Conservation (phyloP, 2,113 vertebrate genomes). For the Vireo altiloquus region DNA sequence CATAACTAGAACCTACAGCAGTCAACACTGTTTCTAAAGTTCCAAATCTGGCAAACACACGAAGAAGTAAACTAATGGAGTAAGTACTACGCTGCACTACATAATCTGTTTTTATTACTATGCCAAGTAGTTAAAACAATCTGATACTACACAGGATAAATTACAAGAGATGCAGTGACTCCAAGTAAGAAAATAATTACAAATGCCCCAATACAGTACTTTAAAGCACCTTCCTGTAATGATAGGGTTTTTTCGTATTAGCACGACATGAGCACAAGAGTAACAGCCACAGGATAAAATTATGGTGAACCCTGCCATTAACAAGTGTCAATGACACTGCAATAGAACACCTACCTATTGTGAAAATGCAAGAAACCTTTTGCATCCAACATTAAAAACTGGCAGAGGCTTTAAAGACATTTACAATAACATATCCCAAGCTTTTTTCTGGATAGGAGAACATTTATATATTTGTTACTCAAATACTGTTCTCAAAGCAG, state of each 20-base stretch:
- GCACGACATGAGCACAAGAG: neutral
- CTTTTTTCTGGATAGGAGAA: neutral
- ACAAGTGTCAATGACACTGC: neutral
- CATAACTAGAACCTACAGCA: neutral
- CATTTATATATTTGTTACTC: neutral
- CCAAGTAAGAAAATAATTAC: constrained; percentile 22
- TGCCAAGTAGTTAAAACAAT: neutral
- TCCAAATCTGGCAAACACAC: neutral
- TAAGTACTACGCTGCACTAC: neutral
- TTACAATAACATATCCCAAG: neutral
- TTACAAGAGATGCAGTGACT: neutral
- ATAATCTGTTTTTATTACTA: neutral
- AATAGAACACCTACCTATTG: neutral
- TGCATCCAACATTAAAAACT: neutral
- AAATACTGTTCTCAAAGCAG: neutral
- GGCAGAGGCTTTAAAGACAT: neutral
- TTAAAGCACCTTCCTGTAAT: neutral
- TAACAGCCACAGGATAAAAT: neutral
- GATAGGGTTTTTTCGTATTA: neutral
- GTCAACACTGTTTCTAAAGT: neutral
- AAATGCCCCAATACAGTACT: neutral
- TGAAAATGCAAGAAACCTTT: neutral
- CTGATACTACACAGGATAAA: neutral
- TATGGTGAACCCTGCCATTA: neutral
- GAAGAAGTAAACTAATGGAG: neutral